Percentiles rank a stretch among this genome's conserved stretches.
Evolutionary conservation across 2,797 vertebrate genomes (phyloP).

Genomic region (Danio albolineatus): DNA sequence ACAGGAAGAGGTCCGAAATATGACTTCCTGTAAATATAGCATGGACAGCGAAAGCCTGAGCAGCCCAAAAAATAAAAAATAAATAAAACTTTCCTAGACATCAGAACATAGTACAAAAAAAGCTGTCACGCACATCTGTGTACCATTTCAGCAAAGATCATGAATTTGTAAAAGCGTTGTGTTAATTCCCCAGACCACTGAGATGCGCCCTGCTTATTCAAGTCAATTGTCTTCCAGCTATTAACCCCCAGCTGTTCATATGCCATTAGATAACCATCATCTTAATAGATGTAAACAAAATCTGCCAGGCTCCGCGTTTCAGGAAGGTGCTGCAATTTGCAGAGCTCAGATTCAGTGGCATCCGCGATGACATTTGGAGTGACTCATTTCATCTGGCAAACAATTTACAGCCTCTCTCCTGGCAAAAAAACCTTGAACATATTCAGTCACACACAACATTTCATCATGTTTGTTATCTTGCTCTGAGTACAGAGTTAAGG

Average conservation of each 20-base stretch:
- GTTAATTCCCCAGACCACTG: conserved; percentile 41
- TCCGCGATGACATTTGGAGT: conserved; percentile 54
- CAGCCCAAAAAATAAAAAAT: no score
- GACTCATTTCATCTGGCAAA: conserved; percentile 62
- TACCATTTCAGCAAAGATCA: conserved; percentile 33
- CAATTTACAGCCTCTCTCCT: conserved; percentile 48
- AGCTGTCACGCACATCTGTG: conserved; percentile 31
- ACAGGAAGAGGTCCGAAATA: conserved; percentile 36
- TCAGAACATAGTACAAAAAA: conserved; percentile 16
- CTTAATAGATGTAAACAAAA: conserved; percentile 67
- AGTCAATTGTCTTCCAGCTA: conserved; percentile 51
- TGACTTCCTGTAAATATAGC: conserved; percentile 38
- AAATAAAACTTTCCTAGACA: conserved; percentile 33
- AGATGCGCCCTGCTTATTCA: conserved; percentile 48
- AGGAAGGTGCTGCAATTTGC: conserved; percentile 55
- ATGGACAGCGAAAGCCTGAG: not conserved
- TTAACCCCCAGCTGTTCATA: conserved; percentile 63
- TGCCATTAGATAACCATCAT: conserved; percentile 64
- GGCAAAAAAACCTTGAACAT: conserved; percentile 58
- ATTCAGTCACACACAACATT: conserved; percentile 54
- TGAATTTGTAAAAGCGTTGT: conserved; percentile 24
- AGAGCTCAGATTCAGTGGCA: conserved; percentile 46
- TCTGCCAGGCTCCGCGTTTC: conserved; percentile 54
- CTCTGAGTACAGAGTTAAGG: conserved; percentile 21
- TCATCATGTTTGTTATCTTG: conserved; percentile 49